Conservation (phyloP, 2,113 vertebrate species). For the Cebidichthys violaceus region DNA sequence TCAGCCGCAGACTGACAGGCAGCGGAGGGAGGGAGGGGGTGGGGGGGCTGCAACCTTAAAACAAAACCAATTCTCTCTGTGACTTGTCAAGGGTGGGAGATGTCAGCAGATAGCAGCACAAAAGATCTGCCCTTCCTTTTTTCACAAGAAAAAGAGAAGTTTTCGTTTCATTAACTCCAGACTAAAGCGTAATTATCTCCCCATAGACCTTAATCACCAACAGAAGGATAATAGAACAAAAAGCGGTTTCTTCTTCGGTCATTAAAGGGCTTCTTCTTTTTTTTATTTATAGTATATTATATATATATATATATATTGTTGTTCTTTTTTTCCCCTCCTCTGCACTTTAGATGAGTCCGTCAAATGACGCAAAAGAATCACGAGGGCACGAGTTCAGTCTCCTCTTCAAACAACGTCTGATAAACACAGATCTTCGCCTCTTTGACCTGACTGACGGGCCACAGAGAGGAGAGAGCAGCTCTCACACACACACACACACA, state of each 20-base stretch:
- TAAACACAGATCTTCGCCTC: conserved; percentile 44
- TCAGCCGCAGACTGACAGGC: conserved; percentile 74
- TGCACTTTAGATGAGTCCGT: conserved; percentile 72
- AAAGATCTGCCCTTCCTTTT: conserved; percentile 80
- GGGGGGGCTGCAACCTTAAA: conserved; percentile 66
- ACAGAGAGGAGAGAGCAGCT: background rate
- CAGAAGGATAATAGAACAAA: conserved; percentile 79
- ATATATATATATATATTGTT: conserved; percentile 56
- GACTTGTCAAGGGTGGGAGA: conserved; percentile 79
- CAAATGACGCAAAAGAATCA: conserved; percentile 71
- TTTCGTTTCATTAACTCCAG: conserved; percentile 86
- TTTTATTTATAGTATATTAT: too few relatives aligned
- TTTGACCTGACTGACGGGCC: conserved; percentile 17
- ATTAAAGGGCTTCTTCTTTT: conserved; percentile 70
- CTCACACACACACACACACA: background rate
- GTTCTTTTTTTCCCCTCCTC: conserved; percentile 58
- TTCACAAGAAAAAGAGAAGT: conserved; percentile 79
- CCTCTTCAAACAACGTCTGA: conserved; percentile 46
- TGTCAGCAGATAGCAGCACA: conserved; percentile 80
- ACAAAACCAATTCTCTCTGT: conserved; percentile 78
- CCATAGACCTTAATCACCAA: conserved; percentile 84
- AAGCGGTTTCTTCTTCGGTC: conserved; percentile 80
- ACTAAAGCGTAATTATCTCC: conserved; percentile 87
- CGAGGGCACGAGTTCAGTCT: conserved; percentile 42
- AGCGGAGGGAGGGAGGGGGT: conserved; percentile 9